A percentile compares a stretch with the other conserved stretches of the same genome.
phyloP scores from a whole-genome alignment of 1,140 invertebrate species.

The Lordiphosa stackelbergi region DNA sequence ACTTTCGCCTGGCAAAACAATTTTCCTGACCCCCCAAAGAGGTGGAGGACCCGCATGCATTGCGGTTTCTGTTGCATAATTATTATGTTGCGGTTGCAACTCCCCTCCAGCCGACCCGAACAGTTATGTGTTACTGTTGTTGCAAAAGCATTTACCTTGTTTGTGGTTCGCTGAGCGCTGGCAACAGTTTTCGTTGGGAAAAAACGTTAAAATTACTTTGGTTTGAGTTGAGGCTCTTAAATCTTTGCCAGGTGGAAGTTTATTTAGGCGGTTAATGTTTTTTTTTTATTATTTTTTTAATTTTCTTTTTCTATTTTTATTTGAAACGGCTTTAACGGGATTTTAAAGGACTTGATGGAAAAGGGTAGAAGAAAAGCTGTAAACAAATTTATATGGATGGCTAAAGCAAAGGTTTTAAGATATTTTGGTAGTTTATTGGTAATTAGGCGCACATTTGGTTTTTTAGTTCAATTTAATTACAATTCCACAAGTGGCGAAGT shows the following conservation, averaged over 20 bases:
- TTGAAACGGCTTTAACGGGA: slow-evolving; percentile 19
- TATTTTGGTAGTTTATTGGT: too few relatives aligned
- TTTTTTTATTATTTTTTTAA: slow-evolving; percentile 11
- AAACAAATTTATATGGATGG: not conserved
- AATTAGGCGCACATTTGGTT: too few relatives aligned
- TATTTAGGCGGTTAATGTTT: slow-evolving; percentile 49
- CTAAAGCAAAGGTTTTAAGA: too few relatives aligned
- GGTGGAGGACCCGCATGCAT: slow-evolving; percentile 51
- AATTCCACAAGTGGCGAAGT: too few relatives aligned
- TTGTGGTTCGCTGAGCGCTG: slow-evolving; percentile 61
- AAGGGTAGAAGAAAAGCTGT: not conserved
- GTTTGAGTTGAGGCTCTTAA: slow-evolving; percentile 44
- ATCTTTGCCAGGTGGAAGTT: slow-evolving; percentile 46
- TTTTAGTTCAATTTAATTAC: too few relatives aligned
- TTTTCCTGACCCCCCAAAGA: slow-evolving; percentile 44
- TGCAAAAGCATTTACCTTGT: slow-evolving; percentile 71
- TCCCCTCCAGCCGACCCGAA: slow-evolving; percentile 14
- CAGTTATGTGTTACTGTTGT: slow-evolving; percentile 57
- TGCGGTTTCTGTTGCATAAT: slow-evolving; percentile 74
- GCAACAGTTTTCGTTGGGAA: slow-evolving; percentile 55
- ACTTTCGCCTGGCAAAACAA: slow-evolving; percentile 72
- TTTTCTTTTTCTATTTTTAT: not conserved
- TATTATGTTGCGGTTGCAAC: slow-evolving; percentile 69
- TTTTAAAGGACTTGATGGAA: slow-evolving; percentile 36
- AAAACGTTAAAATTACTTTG: slow-evolving; percentile 58